Percentiles rank a stretch among this genome's conserved stretches.
These are phyloP conservation scores for Bradypus variegatus DNA, from an alignment of 2,797 vertebrate genomes.

Conservation along the genomic window DNA sequence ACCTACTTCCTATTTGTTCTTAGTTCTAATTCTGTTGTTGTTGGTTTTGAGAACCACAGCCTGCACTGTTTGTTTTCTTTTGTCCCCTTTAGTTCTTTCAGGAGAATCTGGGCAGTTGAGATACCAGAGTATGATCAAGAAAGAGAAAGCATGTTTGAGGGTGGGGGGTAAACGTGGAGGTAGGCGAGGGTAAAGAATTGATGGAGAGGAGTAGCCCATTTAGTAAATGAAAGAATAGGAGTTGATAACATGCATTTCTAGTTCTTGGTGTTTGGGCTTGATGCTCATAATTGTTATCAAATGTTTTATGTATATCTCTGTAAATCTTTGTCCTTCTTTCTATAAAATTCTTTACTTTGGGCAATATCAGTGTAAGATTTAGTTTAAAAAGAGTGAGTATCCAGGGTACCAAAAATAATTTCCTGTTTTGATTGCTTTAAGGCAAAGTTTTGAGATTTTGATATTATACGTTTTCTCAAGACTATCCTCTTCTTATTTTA, in stretches of 20 bases:
- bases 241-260: neutral
- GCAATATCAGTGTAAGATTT: neutral
- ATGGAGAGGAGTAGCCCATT: neutral
- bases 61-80: neutral
- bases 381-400: neutral
- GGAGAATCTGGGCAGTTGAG: no score
- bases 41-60: neutral
- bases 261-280: neutral
- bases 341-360: neutral
- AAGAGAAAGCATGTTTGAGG: no score
- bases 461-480: neutral
- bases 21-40: neutral
- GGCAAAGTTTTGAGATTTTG: neutral
- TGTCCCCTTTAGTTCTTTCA: neutral
- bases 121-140: no score
- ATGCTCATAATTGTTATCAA: neutral
- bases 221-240: neutral
- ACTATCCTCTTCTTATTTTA: constrained; percentile 62
- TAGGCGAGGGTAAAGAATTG: neutral
- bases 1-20: neutral
- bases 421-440: neutral
- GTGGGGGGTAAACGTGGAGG: neutral
- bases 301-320: neutral
- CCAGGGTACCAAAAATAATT: neutral
- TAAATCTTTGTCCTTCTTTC: neutral